Evolutionary conservation across 2,888 invertebrate genomes (phyloP), one percentile per base, ranked within the genome.

Genomic region (Thera britannica): DNA sequence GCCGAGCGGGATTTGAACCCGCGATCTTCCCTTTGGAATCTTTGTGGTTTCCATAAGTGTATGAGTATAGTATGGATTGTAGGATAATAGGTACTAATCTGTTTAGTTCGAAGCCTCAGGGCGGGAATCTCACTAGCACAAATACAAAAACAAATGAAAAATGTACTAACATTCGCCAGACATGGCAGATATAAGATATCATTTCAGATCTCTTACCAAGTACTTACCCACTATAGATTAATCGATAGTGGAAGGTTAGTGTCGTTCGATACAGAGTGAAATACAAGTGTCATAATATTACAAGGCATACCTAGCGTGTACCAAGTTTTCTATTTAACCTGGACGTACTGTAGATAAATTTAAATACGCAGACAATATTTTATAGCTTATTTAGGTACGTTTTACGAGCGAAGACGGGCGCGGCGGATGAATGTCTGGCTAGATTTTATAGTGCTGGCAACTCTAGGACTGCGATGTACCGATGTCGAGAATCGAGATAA

Each of bases 321-420:
- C 54, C 62, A 65, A 77, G 74, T 75, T 77, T 76, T 80, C 78
- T 79, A 81, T 81, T 83, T 82, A 84, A 82, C 84, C 83, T 80
- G 78, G 72, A 63, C 78, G 71, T 73, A 74, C 72, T 79, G 83
- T 79, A 89, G 90, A 92, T 92, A 90, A 90, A 92, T 92, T 90
- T 90, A 92, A 91, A 91, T 91, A 90, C 87, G 78, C 87, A 85
- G 89, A 92, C 92, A 90, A 91, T 92, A 92, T 93, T 93, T 93
- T 92, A 93, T 91, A 82, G 87, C 86, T 90, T 92, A 92, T 92
- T 92, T 90, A 92, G 90, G 84, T 87, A 87, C 88, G 86, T 88
- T 93, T 93, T 92, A 93, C 90, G 93, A 91, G 83, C 75, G 77
- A 79, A 90, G 92, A 90, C 91, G 92, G 79, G 88, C 81, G 81